These are phyloP conservation scores for Nibea coibor DNA, from an alignment of 2,113 vertebrate genomes.

Conservation along the genomic window DNA sequence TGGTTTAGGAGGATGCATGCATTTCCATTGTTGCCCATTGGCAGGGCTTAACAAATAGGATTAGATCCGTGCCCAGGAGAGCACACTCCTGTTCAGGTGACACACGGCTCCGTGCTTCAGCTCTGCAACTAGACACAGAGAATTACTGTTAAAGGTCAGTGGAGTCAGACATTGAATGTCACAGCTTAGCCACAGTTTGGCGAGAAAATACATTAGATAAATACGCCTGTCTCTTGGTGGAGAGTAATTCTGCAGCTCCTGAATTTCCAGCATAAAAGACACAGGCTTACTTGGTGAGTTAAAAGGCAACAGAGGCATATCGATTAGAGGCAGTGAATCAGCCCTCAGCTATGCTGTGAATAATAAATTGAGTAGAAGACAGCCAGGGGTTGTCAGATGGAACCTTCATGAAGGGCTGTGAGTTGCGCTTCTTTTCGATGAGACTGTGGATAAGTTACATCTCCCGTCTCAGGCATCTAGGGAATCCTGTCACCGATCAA, in stretches of 20 bases:
- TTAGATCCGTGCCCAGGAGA: slow-evolving; percentile 75
- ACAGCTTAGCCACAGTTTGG: slow-evolving; percentile 79
- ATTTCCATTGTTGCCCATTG: slow-evolving; percentile 74
- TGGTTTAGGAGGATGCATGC: slow-evolving; percentile 62
- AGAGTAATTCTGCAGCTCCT: slow-evolving; percentile 67
- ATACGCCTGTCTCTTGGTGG: slow-evolving; percentile 71
- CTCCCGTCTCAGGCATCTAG: slow-evolving; percentile 52
- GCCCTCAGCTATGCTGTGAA: slow-evolving; percentile 69
- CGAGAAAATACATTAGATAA: slow-evolving; percentile 76
- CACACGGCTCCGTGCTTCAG: slow-evolving; percentile 50
- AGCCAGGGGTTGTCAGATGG: slow-evolving; percentile 65
- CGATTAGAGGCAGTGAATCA: slow-evolving; percentile 80
- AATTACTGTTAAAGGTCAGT: slow-evolving; percentile 83
- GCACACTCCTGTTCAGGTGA: slow-evolving; percentile 74
- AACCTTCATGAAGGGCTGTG: slow-evolving; percentile 54
- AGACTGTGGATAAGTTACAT: slow-evolving; percentile 70
- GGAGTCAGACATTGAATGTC: slow-evolving; percentile 79
- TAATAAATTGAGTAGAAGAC: slow-evolving; percentile 71
- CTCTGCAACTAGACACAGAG: slow-evolving; percentile 68
- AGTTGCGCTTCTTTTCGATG: slow-evolving; percentile 64
- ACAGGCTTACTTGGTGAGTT: slow-evolving; percentile 75
- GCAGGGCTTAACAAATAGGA: slow-evolving; percentile 80
- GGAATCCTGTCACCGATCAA: slow-evolving; percentile 71
- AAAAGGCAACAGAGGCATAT: slow-evolving; percentile 78
- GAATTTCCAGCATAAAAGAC: slow-evolving; percentile 74